Evolutionary conservation across 1,140 invertebrate species (phyloP), one percentile per base, ranked within the genome.

Genomic region (Anastrepha ludens): DNA sequence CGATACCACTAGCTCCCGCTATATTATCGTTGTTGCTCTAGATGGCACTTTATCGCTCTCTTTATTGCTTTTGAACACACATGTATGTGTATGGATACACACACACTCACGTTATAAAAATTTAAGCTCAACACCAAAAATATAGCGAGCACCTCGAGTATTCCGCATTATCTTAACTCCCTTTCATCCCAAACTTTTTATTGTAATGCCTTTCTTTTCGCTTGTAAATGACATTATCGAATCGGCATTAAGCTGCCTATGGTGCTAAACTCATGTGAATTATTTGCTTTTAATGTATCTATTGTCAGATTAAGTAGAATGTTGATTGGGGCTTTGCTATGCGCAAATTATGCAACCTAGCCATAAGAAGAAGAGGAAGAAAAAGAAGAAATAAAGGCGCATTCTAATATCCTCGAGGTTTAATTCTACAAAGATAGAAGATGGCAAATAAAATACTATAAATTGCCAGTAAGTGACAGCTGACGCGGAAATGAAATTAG

Each of bases 401-500:
- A 55, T 55, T 55, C 6, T 11, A 55, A 2, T 8, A 55, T 8
- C 6, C 50, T 55, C 6, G 11, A 55, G 50, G 2, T 55, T 29
- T 29, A 29, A 29, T 29, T 29, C 29, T 29, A 29, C 2, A 55
- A 55, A 55, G 3, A 11, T 11, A 8, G 50, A 47, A 74, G 17
- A 8, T 67, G 29, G 29, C 29, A 67, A 67, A 67, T 74, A n/a
- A 74, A 47, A 74, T 74, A 39, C 67, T n/a, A 74, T 74, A 74
- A 74, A 74, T 74, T 74, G 7, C 0, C 44, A 74, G 17, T 41
- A 74, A 74, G 41, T 74, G 67, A 74, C 67, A 74, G 67, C 67
- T 74, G 67, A 47, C 41, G 67, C 41, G 67, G 4, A 74, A 74
- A 74, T 74, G 3, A 47, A 47, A 47, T 74, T 74, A 74, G 15